Evolutionary conservation across 2,113 vertebrate species (phyloP).

Genomic region (Callopanchax toddi): DNA sequence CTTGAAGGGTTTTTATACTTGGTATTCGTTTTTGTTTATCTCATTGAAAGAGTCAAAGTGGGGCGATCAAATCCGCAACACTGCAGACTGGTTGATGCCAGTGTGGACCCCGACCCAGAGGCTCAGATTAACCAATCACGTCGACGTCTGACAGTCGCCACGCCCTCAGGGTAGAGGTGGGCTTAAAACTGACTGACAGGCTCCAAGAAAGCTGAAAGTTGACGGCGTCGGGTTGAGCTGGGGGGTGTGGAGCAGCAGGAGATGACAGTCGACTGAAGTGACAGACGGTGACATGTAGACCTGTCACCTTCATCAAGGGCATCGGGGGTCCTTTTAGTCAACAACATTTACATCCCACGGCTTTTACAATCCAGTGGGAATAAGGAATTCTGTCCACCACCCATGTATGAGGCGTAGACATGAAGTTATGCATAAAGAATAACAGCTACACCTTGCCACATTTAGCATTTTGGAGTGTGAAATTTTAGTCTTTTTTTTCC

Average conservation of each 20-base stretch:
- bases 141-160: constrained; percentile 50
- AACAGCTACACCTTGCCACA: too few relatives aligned
- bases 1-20: constrained; percentile 40
- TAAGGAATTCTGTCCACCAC: neutral
- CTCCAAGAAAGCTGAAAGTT: constrained; percentile 43
- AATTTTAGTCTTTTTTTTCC: too few relatives aligned
- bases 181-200: constrained; percentile 54
- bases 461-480: too few relatives aligned
- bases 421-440: too few relatives aligned
- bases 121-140: constrained; percentile 60
- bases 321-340: constrained; percentile 12
- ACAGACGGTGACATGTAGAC: constrained; percentile 46
- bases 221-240: constrained; percentile 48
- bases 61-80: neutral
- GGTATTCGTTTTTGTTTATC: constrained; percentile 13
- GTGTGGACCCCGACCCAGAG: constrained; percentile 12
- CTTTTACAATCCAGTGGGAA: neutral
- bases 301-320: constrained; percentile 67
- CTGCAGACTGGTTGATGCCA: constrained; percentile 18
- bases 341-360: constrained; percentile 26
- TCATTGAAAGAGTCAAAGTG: constrained; percentile 13
- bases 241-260: constrained; percentile 17
- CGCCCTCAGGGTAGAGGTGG: constrained; percentile 31
- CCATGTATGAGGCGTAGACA: too few relatives aligned
- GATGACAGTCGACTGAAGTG: constrained; percentile 52